These are phyloP conservation scores for Synanthedon formicaeformis DNA, from an alignment of 2,888 invertebrate genomes.

Conservation along the genomic window DNA sequence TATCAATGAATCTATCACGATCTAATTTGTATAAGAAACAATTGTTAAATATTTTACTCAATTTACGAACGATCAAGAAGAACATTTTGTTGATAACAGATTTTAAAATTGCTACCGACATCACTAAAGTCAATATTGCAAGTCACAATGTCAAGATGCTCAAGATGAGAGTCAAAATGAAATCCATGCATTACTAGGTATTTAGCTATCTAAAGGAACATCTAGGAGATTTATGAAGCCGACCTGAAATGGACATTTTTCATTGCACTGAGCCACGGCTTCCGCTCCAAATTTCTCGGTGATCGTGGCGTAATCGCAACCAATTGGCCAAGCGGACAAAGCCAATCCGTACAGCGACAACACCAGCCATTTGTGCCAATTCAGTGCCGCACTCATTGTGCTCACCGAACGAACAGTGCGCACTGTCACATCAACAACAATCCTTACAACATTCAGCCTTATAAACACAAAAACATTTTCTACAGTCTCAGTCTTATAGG, in stretches of 20 bases:
- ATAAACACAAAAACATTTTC: conserved; percentile 19
- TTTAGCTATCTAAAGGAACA: no score
- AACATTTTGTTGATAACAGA: no score
- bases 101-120: no score
- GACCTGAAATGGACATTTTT: conserved; percentile 68
- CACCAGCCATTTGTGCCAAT: conserved; percentile 69
- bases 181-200: no score
- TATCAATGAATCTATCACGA: conserved; percentile 19
- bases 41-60: no score
- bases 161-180: no score
- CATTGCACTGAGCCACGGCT: conserved; percentile 62
- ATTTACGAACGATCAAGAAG: no score
- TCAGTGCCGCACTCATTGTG: conserved; percentile 61
- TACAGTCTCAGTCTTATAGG: neutral
- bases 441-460: conserved; percentile 19
- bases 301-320: conserved; percentile 67
- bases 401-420: conserved; percentile 30
- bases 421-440: conserved; percentile 34
- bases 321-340: conserved; percentile 69
- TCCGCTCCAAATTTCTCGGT: conserved; percentile 69
- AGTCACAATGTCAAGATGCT: no score
- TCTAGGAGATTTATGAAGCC: conserved; percentile 7
- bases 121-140: no score
- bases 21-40: no score
- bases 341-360: conserved; percentile 67